phyloP scores from a whole-genome alignment of 2,888 invertebrate species.

The Drosophila differens region DNA sequence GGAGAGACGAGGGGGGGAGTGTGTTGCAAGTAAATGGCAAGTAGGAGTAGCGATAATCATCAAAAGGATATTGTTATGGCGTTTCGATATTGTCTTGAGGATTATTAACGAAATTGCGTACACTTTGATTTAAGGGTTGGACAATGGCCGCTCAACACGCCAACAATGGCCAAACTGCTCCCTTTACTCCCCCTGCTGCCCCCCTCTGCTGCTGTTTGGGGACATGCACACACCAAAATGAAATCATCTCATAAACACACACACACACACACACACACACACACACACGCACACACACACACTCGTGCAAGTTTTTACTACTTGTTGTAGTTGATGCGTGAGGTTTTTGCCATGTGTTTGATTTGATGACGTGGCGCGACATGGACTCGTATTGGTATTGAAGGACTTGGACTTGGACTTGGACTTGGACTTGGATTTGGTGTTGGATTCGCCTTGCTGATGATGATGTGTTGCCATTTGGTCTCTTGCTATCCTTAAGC shows the following conservation, averaged over 20 bases:
- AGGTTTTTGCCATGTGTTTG: conserved; percentile 65
- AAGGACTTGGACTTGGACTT: conserved; percentile 17
- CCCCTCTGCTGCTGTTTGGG: conserved; percentile 37
- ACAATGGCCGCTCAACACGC: conserved; percentile 70
- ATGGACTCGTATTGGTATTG: conserved; percentile 49
- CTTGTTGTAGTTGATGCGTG: conserved; percentile 70
- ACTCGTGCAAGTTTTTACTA: conserved; percentile 65
- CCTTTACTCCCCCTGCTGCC: conserved; percentile 1
- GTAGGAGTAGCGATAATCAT: conserved; percentile 81
- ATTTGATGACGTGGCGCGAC: conserved; percentile 72
- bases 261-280: conserved; percentile 28
- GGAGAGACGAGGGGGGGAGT: conserved; percentile 2
- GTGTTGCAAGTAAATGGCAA: conserved; percentile 28
- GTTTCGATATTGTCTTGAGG: conserved; percentile 85
- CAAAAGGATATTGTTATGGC: conserved; percentile 85
- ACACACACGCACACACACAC: conserved; percentile 23
- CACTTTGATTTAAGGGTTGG: conserved; percentile 85
- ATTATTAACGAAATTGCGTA: conserved; percentile 84
- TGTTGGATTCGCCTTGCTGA: conserved; percentile 5
- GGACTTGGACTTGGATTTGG: conserved; percentile 13
- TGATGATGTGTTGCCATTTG: conserved; percentile 68
- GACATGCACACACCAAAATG: conserved; percentile 62
- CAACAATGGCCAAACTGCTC: conserved; percentile 56
- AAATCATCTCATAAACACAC: conserved; percentile 69
- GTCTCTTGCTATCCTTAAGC: conserved; percentile 41